phyloP scores from a whole-genome alignment of 2,888 invertebrate species.

The Meandrusa payeni region DNA sequence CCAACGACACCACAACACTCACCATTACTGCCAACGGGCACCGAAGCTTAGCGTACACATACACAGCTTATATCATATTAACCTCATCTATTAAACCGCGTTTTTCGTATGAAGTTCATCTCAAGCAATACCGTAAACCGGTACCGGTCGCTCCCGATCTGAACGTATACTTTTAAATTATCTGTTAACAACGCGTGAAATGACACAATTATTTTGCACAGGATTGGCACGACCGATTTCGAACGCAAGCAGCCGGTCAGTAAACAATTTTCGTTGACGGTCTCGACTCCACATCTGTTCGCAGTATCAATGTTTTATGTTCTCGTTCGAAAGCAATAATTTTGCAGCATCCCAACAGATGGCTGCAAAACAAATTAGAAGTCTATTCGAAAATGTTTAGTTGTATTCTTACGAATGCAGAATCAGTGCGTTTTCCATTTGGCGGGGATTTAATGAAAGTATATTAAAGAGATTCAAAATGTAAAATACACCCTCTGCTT shows the following conservation, averaged over 20 bases:
- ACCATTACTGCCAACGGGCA: conserved; percentile 30
- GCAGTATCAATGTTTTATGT: conserved; percentile 19
- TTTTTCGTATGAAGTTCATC: too few species aligned
- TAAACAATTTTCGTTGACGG: conserved; percentile 23
- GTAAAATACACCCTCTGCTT: conserved; percentile 8
- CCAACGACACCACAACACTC: conserved; percentile 42
- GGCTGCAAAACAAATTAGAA: conserved; percentile 13
- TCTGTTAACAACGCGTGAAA: conserved; percentile 8
- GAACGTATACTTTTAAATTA: too few species aligned
- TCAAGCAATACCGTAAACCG: too few species aligned
- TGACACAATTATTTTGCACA: conserved; percentile 10
- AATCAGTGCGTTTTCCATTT: conserved; percentile 1
- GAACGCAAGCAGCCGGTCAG: conserved; percentile 10
- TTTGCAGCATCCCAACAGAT: conserved; percentile 17
- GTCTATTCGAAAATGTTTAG: conserved; percentile 10
- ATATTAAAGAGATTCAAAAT: conserved; percentile 5
- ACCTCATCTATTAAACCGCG: too few species aligned
- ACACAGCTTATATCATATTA: too few species aligned
- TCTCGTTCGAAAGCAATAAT: conserved; percentile 18
- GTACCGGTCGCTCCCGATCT: too few species aligned
- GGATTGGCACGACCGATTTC: conserved; percentile 13
- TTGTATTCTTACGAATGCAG: conserved; percentile 2
- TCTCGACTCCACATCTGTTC: conserved; percentile 19
- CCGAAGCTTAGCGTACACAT: too few species aligned
- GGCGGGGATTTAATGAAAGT: neutral